Evolutionary conservation across 1,140 invertebrate species (phyloP), one percentile per base, ranked within the genome.

Genomic region (Sesamia nonagrioides): DNA sequence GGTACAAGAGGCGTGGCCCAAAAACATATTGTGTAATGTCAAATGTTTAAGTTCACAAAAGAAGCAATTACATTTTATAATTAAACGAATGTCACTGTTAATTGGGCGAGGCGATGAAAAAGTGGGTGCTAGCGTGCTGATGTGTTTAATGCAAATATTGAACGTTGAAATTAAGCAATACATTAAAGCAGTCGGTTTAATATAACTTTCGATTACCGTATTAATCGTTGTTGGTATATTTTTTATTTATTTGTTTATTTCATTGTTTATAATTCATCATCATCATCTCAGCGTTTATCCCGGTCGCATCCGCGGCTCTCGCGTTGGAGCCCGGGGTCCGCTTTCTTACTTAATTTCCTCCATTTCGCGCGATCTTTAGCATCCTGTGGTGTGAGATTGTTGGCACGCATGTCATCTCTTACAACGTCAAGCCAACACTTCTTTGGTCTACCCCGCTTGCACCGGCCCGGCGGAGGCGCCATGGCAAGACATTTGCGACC

Each of bases 61-160:
- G 78, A 84, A 86, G 84, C 86, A 90, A 88, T 88, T 90, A 86
- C 82, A 82, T 88, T 63, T 88, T 86, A 82, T 86, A 90, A 88
- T 88, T 87, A 89, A 86, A 77, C 81, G 82, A 80, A 84, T 89
- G 88, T 88, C 87, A 83, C 77, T 83, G 78, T 86, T 90, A 90
- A 90, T 90, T 90, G 87, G 87, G 75, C 73, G 82, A 71, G 58
- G 74, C 85, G 83, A 84, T 86, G 83, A 90, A 86, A 85, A 85
- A 88, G 81, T 86, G 82, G 78, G 82, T 77, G 85, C 80, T 86
- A 79, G 85, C 86, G 84, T 88, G 86, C 83, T 89, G 85, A 88
- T 88, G 84, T 82, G 84, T 84, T 84, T 74, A 88, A 82, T 84
- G 81, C 85, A 88, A 88, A 88, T 86, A 89, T 74, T 78, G 74